Evolutionary conservation across 2,888 invertebrate species (phyloP), one percentile per base, ranked within the genome.

Genomic region (Hydrotaea cyrtoneurina): DNA sequence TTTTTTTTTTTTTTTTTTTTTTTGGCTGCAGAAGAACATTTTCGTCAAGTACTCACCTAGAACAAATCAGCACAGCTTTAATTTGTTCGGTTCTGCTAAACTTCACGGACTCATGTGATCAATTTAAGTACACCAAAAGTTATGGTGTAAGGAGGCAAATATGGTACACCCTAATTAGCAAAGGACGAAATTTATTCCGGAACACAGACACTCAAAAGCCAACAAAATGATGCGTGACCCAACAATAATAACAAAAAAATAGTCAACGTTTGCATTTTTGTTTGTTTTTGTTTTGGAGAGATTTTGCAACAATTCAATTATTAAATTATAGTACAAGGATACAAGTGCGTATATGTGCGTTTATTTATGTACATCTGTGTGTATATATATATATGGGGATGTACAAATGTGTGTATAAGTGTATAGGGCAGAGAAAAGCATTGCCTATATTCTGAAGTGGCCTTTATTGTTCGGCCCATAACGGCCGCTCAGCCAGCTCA

Each of bases 201-300:
- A 21, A 21, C 55, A 21, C 55, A 55, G 19, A 5, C 21, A 55
- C 55, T 21, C 21, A 55, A 53, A 53, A 53, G 13, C 55, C 19
- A 21, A 55, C 10, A 21, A 19, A 55, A 21, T 21, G 59, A 59
- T 23, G 59, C 26, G 59, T 59, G 59, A 15, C 59, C 23, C 11
- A 50, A 31, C 71, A 71, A 71, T 71, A 50, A 50, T 31, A 31
- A 31, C 15, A 43, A 50, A 2, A 15, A 50, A n/a, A n/a, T 23
- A 59, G 23, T 59, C 59, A 26, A 15, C 11, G 15, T 59, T 15
- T 59, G 26, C 59, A 55, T 10, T 23, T 55, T 55, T 39, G 2
- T 50, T 46, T n/a, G n/a, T 62, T 39, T 13, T 21, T 66, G 7
- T n/a, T n/a, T 5, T 7, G 21, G 21, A 53, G 23, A 46, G 19